Conservation (phyloP, 2,797 vertebrate species). For the Danio jaintianensis region DNA sequence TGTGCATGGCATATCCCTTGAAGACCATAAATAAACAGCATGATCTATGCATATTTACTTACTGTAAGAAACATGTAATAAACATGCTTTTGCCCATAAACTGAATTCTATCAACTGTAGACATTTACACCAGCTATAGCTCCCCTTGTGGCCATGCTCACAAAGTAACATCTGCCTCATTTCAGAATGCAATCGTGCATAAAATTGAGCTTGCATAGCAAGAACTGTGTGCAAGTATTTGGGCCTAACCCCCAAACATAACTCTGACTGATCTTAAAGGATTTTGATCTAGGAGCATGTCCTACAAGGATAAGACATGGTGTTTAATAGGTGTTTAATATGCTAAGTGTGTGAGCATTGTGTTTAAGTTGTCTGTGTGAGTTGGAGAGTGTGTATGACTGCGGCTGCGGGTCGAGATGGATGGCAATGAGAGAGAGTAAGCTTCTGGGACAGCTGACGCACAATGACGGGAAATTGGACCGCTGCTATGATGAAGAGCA, state of each 20-base stretch:
- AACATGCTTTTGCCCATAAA: neutral
- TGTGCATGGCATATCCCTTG: neutral
- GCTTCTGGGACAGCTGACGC: conserved; percentile 14
- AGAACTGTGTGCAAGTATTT: neutral
- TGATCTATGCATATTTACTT: too few relatives aligned
- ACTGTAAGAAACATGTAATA: neutral
- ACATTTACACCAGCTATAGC: neutral
- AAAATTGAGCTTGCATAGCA: conserved; percentile 22
- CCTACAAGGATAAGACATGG: too few relatives aligned
- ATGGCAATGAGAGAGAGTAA: conserved; percentile 16
- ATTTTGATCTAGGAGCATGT: conserved; percentile 11
- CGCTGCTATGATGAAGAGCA: conserved; percentile 23
- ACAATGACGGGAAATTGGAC: conserved; percentile 24
- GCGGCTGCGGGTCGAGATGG: conserved; percentile 8
- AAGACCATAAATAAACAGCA: neutral
- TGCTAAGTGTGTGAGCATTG: conserved; percentile 2
- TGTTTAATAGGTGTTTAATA: too few relatives aligned
- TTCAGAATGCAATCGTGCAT: conserved; percentile 29
- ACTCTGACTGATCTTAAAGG: conserved; percentile 9
- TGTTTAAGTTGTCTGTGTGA: conserved; percentile 17
- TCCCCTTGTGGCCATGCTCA: neutral
- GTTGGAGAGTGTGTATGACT: neutral
- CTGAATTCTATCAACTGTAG: neutral
- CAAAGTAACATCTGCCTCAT: neutral
- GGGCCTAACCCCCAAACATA: conserved; percentile 1